A percentile compares a stretch with the other conserved stretches of the same genome.
These are phyloP conservation scores for Fregetta grallaria DNA, from an alignment of 2,113 vertebrate species.

Conservation along the genomic window DNA sequence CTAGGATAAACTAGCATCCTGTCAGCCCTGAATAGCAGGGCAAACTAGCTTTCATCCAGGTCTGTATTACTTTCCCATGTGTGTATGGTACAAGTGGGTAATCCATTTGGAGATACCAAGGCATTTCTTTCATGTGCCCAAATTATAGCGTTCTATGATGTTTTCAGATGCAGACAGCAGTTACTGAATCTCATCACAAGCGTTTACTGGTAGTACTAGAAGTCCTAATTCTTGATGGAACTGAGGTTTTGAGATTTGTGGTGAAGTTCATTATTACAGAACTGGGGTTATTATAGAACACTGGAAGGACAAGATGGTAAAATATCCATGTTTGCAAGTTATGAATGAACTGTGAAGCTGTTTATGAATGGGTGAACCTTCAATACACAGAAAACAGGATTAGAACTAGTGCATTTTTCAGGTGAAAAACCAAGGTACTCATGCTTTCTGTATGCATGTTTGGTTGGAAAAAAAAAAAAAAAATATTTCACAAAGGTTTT, in stretches of 20 bases:
- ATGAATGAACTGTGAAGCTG: background rate
- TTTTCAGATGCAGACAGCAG: background rate
- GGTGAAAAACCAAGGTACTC: background rate
- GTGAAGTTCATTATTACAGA: background rate
- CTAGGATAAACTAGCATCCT: conserved; percentile 59
- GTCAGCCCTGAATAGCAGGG: conserved; percentile 32
- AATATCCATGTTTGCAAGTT: background rate
- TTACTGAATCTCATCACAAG: background rate
- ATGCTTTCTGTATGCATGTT: background rate
- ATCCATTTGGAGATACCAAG: background rate
- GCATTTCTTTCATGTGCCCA: background rate
- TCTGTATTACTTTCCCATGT: background rate
- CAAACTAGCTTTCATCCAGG: conserved; percentile 2
- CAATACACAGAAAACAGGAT: background rate
- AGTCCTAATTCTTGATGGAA: background rate
- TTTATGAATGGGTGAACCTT: background rate
- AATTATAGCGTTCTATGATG: background rate
- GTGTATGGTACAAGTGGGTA: background rate
- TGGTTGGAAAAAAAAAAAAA: background rate
- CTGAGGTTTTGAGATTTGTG: background rate
- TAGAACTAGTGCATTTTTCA: background rate
- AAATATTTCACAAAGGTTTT: background rate
- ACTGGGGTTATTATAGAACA: background rate
- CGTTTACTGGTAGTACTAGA: background rate
- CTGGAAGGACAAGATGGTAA: background rate